Percentiles rank a stretch among this genome's conserved stretches.
Conservation (phyloP, 2,113 vertebrate genomes). For the Butorides virescens region DNA sequence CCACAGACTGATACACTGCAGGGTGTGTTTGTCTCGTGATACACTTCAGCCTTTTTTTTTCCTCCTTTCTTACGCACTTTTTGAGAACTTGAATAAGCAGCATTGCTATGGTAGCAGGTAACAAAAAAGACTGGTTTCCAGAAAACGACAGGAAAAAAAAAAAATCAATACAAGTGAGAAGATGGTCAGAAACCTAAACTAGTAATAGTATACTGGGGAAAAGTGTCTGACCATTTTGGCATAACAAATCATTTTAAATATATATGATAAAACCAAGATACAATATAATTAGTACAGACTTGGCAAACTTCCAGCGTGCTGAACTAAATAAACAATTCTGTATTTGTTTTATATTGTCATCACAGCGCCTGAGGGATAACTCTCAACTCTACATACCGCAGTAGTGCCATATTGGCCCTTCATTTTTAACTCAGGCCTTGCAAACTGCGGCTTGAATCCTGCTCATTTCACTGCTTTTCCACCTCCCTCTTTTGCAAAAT, state of each 20-base stretch:
- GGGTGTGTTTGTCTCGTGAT: fast-evolving
- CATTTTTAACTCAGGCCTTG: background rate
- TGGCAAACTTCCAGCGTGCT: background rate
- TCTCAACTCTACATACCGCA: background rate
- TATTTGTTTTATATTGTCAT: background rate
- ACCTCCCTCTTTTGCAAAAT: background rate
- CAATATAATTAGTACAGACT: background rate
- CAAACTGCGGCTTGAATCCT: fast-evolving
- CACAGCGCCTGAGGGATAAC: background rate
- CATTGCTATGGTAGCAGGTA: background rate
- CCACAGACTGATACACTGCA: fast-evolving
- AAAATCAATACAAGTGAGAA: background rate
- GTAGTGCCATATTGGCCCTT: background rate
- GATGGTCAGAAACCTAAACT: background rate
- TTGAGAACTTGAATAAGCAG: background rate
- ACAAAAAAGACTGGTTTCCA: background rate
- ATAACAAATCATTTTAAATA: background rate
- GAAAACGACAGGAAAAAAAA: background rate
- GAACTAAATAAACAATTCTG: background rate
- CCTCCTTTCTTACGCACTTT: background rate
- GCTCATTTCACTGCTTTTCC: background rate
- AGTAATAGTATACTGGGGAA: background rate
- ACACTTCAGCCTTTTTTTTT: background rate
- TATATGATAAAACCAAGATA: slow-evolving; percentile 12
- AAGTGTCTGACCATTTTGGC: background rate